Conservation (phyloP, 2,888 invertebrate species). For the Ectropis crepuscularia region DNA sequence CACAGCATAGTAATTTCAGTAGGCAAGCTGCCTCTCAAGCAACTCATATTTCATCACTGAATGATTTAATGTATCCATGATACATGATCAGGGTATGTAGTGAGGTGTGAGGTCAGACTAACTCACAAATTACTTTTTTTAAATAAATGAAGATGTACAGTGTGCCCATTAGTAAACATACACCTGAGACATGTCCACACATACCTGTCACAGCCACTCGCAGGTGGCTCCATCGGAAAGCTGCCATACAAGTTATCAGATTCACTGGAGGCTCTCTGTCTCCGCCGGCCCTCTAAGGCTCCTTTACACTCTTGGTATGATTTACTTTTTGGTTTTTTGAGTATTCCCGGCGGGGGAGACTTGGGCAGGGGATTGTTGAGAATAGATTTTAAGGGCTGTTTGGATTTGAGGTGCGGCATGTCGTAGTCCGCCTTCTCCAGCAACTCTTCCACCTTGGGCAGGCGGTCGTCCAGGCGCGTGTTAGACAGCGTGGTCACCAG, state of each 20-base stretch:
- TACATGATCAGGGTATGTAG: no score
- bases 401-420: constrained; percentile 69
- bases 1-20: no score
- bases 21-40: no score
- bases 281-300: constrained; percentile 68
- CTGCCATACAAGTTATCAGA: constrained; percentile 74
- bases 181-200: background rate
- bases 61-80: no score
- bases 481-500: constrained; percentile 73
- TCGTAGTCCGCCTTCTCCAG: constrained; percentile 76
- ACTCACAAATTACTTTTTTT: no score
- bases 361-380: constrained; percentile 74
- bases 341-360: constrained; percentile 71
- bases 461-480: constrained; percentile 69
- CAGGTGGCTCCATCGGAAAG: constrained; percentile 62
- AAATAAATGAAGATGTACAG: no score
- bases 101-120: no score
- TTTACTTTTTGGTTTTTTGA: constrained; percentile 75
- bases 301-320: constrained; percentile 62
- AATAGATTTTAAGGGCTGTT: constrained; percentile 79
- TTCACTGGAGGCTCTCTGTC: constrained; percentile 80
- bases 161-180: no score
- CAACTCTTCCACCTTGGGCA: constrained; percentile 79
- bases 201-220: constrained; percentile 70
- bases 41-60: no score